Conservation (phyloP, 2,797 vertebrate genomes). For the Cirrhinus molitorella region DNA sequence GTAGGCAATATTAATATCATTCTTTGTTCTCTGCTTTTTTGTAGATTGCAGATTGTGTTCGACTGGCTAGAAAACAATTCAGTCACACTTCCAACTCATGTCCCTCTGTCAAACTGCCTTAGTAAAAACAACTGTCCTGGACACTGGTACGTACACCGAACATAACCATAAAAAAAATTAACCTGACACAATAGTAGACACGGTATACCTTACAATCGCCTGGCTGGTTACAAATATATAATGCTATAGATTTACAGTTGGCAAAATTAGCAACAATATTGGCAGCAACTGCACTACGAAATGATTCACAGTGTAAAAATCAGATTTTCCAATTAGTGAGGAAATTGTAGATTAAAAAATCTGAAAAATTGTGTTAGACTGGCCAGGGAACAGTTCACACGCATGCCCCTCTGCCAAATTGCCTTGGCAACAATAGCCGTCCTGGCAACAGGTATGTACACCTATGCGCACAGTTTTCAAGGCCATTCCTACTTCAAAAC, state of each 20-base stretch:
- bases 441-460: slow-evolving; percentile 65
- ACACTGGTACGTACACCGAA: slow-evolving; percentile 48
- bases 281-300: slow-evolving; percentile 22
- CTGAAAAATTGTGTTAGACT: slow-evolving; percentile 9
- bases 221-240: neutral
- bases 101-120: slow-evolving; percentile 53
- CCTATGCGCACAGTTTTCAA: slow-evolving; percentile 54
- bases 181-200: neutral
- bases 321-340: slow-evolving; percentile 24
- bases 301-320: slow-evolving; percentile 49
- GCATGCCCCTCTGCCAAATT: slow-evolving; percentile 60
- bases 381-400: slow-evolving; percentile 33
- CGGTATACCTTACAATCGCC: too few species aligned
- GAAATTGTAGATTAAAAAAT: slow-evolving; percentile 18
- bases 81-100: slow-evolving; percentile 9
- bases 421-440: slow-evolving; percentile 63
- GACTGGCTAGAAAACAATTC: slow-evolving; percentile 17
- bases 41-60: slow-evolving; percentile 9
- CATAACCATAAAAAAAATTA: neutral
- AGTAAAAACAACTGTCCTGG: slow-evolving; percentile 48
- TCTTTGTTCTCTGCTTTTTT: slow-evolving; percentile 55
- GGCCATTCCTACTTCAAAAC: slow-evolving; percentile 52
- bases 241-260: neutral
- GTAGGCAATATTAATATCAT: slow-evolving; percentile 46
- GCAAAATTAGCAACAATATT: neutral